phyloP scores from a whole-genome alignment of 2,113 vertebrate genomes.

The Lasiurus borealis region DNA sequence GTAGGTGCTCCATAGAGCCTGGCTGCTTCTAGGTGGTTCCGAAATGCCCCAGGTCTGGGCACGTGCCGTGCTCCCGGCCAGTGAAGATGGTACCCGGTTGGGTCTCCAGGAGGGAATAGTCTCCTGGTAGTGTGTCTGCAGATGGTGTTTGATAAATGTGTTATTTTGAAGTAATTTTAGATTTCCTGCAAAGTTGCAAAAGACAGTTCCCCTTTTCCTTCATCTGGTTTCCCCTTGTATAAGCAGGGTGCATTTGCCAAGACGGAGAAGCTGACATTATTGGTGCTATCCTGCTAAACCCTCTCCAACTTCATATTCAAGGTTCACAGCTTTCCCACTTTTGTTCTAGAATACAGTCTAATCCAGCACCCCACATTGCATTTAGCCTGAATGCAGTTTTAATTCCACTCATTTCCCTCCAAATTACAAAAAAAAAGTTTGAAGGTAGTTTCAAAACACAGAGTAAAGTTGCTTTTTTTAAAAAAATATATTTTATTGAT shows the following conservation, averaged over 20 bases:
- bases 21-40: neutral
- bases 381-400: neutral
- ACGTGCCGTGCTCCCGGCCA: neutral
- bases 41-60: neutral
- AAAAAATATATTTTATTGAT: too few species aligned
- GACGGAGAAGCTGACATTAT: neutral
- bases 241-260: accelerated
- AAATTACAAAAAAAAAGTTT: neutral
- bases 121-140: neutral
- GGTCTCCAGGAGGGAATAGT: neutral
- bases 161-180: neutral
- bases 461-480: neutral
- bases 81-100: neutral
- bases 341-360: neutral
- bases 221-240: neutral
- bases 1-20: neutral
- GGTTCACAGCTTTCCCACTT: neutral
- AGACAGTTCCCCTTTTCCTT: neutral
- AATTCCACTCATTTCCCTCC: neutral
- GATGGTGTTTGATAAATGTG: neutral
- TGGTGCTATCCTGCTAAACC: neutral
- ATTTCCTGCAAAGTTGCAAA: neutral
- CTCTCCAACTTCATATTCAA: neutral
- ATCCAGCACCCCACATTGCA: neutral
- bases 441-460: neutral